These are phyloP conservation scores for Balaenoptera acutorostrata DNA, from an alignment of 2,113 vertebrate genomes.

Conservation along the genomic window DNA sequence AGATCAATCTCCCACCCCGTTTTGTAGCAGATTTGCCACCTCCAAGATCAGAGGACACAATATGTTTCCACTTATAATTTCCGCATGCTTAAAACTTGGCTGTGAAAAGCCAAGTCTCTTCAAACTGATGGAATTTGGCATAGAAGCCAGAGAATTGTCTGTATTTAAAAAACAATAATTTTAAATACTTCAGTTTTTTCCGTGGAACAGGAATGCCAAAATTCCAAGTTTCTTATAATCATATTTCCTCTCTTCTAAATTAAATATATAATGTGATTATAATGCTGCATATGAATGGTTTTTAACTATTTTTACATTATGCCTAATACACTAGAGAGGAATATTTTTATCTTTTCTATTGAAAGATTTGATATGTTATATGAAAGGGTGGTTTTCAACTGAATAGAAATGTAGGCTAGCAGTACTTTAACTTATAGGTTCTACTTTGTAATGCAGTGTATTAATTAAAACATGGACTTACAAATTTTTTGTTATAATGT, in stretches of 20 bases:
- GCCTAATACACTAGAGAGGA: not conserved
- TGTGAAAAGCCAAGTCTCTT: slow-evolving; percentile 44
- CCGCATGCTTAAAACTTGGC: slow-evolving; percentile 2
- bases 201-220: not conserved
- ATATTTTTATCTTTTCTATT: not conserved
- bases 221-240: not conserved
- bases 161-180: not conserved
- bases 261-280: not conserved
- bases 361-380: not conserved
- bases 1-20: not conserved
- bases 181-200: slow-evolving; percentile 36
- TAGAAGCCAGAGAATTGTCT: not conserved
- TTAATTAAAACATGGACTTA: not conserved
- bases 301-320: not conserved
- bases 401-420: not conserved
- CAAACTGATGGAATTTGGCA: slow-evolving; percentile 24
- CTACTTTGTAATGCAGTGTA: not conserved
- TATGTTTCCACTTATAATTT: slow-evolving; percentile 33
- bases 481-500: not conserved
- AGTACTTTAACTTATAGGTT: not conserved
- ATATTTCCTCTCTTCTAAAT: not conserved
- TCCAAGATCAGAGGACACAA: slow-evolving; percentile 21
- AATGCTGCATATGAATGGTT: not conserved
- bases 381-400: slow-evolving; percentile 1
- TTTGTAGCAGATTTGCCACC: not conserved